Evolutionary conservation across 2,888 invertebrate species (phyloP).

Genomic region (Protonemura montana): DNA sequence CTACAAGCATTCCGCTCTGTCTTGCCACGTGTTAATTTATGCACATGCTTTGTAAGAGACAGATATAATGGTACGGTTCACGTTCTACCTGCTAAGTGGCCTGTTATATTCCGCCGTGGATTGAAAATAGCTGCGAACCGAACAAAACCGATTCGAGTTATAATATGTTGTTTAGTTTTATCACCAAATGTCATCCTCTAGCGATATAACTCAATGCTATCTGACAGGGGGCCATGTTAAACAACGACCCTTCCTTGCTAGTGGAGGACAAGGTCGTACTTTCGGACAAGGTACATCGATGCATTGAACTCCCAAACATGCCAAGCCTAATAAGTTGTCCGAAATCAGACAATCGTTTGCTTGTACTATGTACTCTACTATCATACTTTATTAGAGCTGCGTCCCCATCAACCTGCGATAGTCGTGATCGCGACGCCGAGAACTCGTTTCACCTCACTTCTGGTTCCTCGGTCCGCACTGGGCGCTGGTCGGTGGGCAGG

Average conservation of each 20-base stretch:
- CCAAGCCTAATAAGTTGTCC: constrained; percentile 23
- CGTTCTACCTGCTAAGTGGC: constrained; percentile 33
- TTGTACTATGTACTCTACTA: neutral
- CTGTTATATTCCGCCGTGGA: neutral
- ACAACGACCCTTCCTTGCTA: neutral
- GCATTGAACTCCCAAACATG: constrained; percentile 15
- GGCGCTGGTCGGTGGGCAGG: neutral
- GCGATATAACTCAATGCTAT: constrained; percentile 28
- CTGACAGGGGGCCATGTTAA: constrained; percentile 21
- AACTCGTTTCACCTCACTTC: neutral
- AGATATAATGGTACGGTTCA: constrained; percentile 3
- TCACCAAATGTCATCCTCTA: constrained; percentile 4
- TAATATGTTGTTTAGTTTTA: constrained; percentile 36
- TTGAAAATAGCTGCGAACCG: constrained; percentile 14
- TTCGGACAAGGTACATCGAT: constrained; percentile 9
- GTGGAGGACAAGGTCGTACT: constrained; percentile 15
- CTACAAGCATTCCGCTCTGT: neutral
- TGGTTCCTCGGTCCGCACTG: neutral
- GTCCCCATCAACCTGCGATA: constrained; percentile 9
- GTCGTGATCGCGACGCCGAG: neutral
- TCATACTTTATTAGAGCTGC: constrained; percentile 1
- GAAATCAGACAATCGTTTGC: neutral
- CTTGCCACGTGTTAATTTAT: constrained; percentile 28
- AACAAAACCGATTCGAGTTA: neutral
- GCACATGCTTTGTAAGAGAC: constrained; percentile 1